Evolutionary conservation across 2,888 invertebrate species (phyloP), one percentile per base, ranked within the genome.

Genomic region (Diaphora mendica): DNA sequence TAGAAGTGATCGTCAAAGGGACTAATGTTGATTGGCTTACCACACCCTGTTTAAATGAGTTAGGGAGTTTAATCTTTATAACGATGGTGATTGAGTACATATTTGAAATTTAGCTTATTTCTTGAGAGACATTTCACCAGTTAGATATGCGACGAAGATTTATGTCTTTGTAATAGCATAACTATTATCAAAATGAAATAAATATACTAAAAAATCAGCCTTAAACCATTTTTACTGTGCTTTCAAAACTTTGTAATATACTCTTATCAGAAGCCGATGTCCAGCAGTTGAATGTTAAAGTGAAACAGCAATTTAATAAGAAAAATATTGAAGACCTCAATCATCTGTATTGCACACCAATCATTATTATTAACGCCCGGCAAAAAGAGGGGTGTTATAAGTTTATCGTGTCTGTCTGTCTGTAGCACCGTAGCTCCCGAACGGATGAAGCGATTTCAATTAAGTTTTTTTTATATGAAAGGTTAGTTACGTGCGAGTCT

Each of bases 21-120:
- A 90, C 93, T 92, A 93, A 92, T 93, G 93, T 89, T 94, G 94
- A 95, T 95, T 95, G 94, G 92, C 92, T 91, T 88, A 89, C 86
- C 81, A 86, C 86, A 86, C 80, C 82, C 80, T 78, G 77, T 65
- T 68, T 33, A 26, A 65, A 70, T 65, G 48, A 70, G 72, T 78
- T 73, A 64, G 69, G 76, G 72, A 89, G 75, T 84, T 75, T 84
- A 73, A 73, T 59, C 83, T 82, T 79, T 89, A 88, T 78, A 30
- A 1, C 23, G 3, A 64, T 68, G 0, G 3, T 0, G 0, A 23
- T 88, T 85, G 77, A 80, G 90, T 85, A 23, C 9, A 62, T 70
- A 59, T 62, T 70, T 48, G 51, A 35, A 68, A 82, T 85, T 64
- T 68, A 33, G 51, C 73, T 77, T 55, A 48, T 69, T 20, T 30